Conservation (phyloP, 1,140 invertebrate species). For the Aphaenogaster floridana region DNA sequence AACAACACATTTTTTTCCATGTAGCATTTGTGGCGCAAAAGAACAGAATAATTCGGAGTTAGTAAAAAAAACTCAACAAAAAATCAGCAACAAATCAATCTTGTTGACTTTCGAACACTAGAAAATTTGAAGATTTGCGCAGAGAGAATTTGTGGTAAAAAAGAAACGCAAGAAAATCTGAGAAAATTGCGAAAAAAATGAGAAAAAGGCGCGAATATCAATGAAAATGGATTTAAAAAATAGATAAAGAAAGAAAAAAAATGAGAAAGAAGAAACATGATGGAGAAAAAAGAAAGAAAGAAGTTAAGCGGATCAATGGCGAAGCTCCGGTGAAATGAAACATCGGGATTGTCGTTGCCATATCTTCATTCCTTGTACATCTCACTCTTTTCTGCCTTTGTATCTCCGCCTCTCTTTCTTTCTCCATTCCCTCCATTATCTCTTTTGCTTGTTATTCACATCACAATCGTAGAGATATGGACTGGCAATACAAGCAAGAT, state of each 20-base stretch:
- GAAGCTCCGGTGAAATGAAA: constrained; percentile 57
- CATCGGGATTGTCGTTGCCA: constrained; percentile 45
- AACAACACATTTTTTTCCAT: background rate
- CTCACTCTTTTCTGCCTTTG: background rate
- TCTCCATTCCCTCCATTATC: constrained; percentile 4
- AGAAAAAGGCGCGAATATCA: constrained; percentile 1
- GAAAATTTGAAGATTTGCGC: background rate
- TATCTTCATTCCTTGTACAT: constrained; percentile 40
- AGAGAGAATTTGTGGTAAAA: constrained; percentile 1
- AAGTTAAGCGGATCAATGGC: constrained; percentile 81
- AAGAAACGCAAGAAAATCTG: background rate
- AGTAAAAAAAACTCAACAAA: background rate
- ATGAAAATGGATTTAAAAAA: background rate
- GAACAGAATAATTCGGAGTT: background rate
- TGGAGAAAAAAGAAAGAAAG: constrained; percentile 61
- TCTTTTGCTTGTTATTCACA: constrained; percentile 30
- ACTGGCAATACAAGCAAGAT: no score
- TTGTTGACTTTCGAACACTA: background rate
- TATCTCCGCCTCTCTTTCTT: background rate
- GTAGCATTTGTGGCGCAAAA: background rate
- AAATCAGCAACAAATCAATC: background rate
- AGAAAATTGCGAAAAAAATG: constrained; percentile 51
- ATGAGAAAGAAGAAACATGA: constrained; percentile 40
- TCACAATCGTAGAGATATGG: background rate
- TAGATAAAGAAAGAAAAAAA: constrained; percentile 49